Conservation (phyloP, 2,113 vertebrate species). For the Sapajus apella region DNA sequence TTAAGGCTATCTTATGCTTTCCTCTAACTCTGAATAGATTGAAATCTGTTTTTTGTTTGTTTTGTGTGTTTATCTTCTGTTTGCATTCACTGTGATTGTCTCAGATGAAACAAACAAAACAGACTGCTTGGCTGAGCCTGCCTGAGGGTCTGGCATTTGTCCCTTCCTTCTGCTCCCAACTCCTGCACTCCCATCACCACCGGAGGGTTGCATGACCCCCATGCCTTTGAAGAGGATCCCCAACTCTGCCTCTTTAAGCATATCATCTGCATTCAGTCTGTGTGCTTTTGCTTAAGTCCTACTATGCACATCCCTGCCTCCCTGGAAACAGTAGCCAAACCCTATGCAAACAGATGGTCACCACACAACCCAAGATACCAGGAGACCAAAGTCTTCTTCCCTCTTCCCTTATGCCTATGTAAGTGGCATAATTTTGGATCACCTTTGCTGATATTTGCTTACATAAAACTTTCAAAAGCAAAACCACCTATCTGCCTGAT, state of each 20-base stretch:
- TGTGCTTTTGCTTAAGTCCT: background rate
- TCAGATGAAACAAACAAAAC: background rate
- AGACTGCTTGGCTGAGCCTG: background rate
- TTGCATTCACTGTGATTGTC: background rate
- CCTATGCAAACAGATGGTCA: background rate
- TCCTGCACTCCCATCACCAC: background rate
- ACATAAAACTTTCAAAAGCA: background rate
- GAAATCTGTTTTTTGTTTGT: background rate
- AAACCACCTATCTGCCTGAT: background rate
- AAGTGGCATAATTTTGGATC: background rate
- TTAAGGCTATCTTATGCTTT: background rate
- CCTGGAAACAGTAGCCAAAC: background rate
- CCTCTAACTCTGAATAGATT: background rate
- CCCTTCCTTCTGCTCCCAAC: background rate
- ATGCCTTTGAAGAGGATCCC: background rate
- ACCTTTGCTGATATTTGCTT: background rate
- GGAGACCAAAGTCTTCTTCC: background rate
- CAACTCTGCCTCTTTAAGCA: rapidly evolving
- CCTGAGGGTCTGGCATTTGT: background rate
- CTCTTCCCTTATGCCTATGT: background rate
- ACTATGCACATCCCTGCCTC: background rate
- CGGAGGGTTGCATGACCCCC: background rate
- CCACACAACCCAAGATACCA: too few relatives aligned
- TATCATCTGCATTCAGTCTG: background rate
- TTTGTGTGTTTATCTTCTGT: background rate